Percentiles rank a stretch among this genome's conserved stretches.
These are phyloP conservation scores for Nemotelus pantherinus DNA, from an alignment of 2,888 invertebrate species.

Conservation along the genomic window DNA sequence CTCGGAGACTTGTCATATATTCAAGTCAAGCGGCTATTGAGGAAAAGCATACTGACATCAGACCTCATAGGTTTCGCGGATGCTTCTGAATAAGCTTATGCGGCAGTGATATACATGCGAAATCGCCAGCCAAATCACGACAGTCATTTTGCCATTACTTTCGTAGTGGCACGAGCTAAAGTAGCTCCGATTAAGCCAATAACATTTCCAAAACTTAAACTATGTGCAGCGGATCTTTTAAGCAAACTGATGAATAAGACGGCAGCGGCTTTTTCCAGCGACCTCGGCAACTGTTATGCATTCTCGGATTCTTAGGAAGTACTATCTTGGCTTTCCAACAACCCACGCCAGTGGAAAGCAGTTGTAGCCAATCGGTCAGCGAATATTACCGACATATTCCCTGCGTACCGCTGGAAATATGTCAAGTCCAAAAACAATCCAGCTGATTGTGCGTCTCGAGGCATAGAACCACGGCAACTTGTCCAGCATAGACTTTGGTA, in stretches of 20 bases:
- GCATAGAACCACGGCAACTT: neutral
- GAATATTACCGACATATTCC: neutral
- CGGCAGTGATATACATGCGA: too few species aligned
- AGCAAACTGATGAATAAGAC: too few species aligned
- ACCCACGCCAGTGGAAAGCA: neutral
- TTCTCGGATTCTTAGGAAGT: too few species aligned
- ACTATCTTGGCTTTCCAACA: neutral
- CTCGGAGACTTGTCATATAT: too few species aligned
- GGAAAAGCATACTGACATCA: too few species aligned
- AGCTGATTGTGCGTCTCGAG: neutral
- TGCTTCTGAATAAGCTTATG: too few species aligned
- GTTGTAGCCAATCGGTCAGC: neutral
- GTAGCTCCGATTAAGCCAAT: neutral
- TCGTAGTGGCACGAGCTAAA: neutral
- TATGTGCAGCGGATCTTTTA: neutral
- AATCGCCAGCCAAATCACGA: too few species aligned
- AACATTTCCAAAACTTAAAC: neutral
- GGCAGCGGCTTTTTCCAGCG: too few species aligned
- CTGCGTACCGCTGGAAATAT: neutral
- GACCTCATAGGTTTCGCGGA: too few species aligned
- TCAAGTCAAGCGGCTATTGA: too few species aligned
- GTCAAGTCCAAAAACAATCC: neutral
- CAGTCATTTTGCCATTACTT: too few species aligned
- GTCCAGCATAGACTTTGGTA: neutral
- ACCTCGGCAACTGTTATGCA: too few species aligned